Percentiles rank a stretch among this genome's conserved stretches.
Conservation (phyloP, 2,888 invertebrate genomes). For the Diplolepis rosae region DNA sequence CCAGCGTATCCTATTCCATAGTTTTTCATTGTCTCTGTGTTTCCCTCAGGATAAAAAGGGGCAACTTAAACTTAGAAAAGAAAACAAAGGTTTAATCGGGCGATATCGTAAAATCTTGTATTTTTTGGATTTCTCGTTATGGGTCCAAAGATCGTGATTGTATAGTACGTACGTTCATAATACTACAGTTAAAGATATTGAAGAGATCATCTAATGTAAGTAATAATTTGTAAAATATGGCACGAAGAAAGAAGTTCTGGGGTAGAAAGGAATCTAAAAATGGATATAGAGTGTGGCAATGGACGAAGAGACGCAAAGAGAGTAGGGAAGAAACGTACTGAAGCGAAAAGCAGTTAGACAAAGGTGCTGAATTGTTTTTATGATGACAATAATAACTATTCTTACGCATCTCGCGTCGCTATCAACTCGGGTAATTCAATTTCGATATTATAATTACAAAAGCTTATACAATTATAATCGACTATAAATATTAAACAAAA, state of each 20-base stretch:
- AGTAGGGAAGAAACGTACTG: constrained; percentile 33
- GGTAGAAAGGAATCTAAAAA: constrained; percentile 39
- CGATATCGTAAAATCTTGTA: constrained; percentile 43
- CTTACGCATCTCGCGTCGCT: constrained; percentile 56
- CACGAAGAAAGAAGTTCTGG: constrained; percentile 43
- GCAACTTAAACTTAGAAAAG: constrained; percentile 28
- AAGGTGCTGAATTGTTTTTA: constrained; percentile 67
- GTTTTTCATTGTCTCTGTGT: constrained; percentile 17
- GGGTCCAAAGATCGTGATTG: constrained; percentile 69
- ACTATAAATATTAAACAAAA: not conserved
- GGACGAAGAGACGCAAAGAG: constrained; percentile 36
- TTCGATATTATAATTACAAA: not conserved
- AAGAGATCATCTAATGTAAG: constrained; percentile 54
- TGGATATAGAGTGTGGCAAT: constrained; percentile 38
- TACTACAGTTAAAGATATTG: constrained; percentile 46
- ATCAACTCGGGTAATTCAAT: constrained; percentile 54
- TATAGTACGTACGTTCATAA: constrained; percentile 56
- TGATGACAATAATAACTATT: constrained; percentile 71
- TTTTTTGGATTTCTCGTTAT: constrained; percentile 66
- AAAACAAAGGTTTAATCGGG: constrained; percentile 39
- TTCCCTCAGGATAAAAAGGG: constrained; percentile 16
- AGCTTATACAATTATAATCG: not conserved
- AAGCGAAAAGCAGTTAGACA: constrained; percentile 37
- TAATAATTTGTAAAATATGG: constrained; percentile 56
- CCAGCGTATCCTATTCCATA: no score